Percentiles rank a stretch among this genome's conserved stretches.
phyloP scores from a whole-genome alignment of 2,797 vertebrate species.

The Notolabrus celidotus region DNA sequence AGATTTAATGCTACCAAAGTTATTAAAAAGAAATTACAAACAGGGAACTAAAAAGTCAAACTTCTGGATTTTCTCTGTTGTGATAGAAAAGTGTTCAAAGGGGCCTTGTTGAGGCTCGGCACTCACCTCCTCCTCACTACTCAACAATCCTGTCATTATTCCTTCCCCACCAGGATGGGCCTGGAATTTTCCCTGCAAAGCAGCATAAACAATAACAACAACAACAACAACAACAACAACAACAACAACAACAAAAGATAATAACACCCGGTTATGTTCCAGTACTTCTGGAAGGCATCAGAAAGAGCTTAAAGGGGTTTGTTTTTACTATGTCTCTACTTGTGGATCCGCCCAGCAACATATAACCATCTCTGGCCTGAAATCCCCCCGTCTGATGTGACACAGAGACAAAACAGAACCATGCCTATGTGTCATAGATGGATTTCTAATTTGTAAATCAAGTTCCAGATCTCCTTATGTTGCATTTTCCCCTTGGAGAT shows the following conservation, averaged over 20 bases:
- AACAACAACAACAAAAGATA: slow-evolving; percentile 62
- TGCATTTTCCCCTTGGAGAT: slow-evolving; percentile 42
- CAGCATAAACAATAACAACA: slow-evolving; percentile 63
- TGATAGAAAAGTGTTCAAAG: slow-evolving; percentile 33
- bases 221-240: neutral
- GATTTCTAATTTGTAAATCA: slow-evolving; percentile 33
- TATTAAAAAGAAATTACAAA: too few relatives aligned
- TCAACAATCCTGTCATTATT: slow-evolving; percentile 80
- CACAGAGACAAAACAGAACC: slow-evolving; percentile 33
- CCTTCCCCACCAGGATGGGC: slow-evolving; percentile 68
- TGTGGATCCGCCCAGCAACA: slow-evolving; percentile 27
- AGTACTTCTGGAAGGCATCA: slow-evolving; percentile 50
- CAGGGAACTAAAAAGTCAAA: neutral
- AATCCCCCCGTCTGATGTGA: slow-evolving; percentile 30
- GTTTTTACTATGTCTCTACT: slow-evolving; percentile 22
- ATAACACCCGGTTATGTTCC: slow-evolving; percentile 58
- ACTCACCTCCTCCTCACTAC: slow-evolving; percentile 59
- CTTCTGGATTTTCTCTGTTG: slow-evolving; percentile 2
- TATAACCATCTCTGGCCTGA: slow-evolving; percentile 27
- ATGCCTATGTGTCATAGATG: slow-evolving; percentile 2
- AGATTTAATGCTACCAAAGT: too few relatives aligned
- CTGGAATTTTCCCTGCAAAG: slow-evolving; percentile 74
- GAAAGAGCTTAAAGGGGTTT: slow-evolving; percentile 23
- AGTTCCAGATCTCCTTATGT: slow-evolving; percentile 20
- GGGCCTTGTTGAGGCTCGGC: slow-evolving; percentile 39